Percentiles rank a stretch among this genome's conserved stretches.
Conservation (phyloP, 2,888 invertebrate species). For the Camptogramma bilineatum region DNA sequence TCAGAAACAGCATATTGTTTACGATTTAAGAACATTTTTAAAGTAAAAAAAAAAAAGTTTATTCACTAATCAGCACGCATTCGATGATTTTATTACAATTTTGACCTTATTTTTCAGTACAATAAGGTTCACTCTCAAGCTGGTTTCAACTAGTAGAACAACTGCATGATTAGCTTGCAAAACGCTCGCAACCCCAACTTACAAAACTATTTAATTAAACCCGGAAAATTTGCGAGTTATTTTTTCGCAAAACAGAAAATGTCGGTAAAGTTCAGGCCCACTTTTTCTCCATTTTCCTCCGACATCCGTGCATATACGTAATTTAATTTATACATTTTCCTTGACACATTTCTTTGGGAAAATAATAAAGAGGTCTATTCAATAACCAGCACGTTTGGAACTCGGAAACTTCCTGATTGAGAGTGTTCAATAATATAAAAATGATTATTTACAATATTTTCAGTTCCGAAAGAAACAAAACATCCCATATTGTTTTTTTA, state of each 20-base stretch:
- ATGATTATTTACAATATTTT: not conserved
- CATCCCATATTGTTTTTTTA: too few relatives aligned
- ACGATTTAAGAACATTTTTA: too few relatives aligned
- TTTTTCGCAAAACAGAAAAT: constrained; percentile 21
- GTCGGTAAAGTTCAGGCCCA: constrained; percentile 19
- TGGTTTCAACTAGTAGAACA: not conserved
- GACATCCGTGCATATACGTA: constrained; percentile 13
- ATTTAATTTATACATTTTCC: constrained; percentile 21
- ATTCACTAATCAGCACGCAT: not conserved
- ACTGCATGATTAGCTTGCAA: constrained; percentile 7
- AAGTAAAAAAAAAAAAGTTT: too few relatives aligned
- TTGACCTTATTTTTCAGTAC: not conserved
- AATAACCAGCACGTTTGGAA: not conserved
- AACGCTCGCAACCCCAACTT: constrained; percentile 5
- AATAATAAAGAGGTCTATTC: constrained; percentile 14
- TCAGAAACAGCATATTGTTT: too few relatives aligned
- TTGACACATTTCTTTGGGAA: constrained; percentile 17
- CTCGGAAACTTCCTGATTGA: constrained; percentile 5
- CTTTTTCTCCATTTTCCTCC: constrained; percentile 24
- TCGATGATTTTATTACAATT: not conserved
- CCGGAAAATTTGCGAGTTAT: constrained; percentile 2
- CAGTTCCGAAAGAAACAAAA: not conserved
- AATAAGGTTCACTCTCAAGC: not conserved
- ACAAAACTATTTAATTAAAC: constrained; percentile 24
- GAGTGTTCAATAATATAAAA: constrained; percentile 1